A percentile compares a stretch with the other conserved stretches of the same genome.
These are phyloP conservation scores for Vollenhovia emeryi DNA, from an alignment of 1,140 invertebrate species.

Conservation along the genomic window DNA sequence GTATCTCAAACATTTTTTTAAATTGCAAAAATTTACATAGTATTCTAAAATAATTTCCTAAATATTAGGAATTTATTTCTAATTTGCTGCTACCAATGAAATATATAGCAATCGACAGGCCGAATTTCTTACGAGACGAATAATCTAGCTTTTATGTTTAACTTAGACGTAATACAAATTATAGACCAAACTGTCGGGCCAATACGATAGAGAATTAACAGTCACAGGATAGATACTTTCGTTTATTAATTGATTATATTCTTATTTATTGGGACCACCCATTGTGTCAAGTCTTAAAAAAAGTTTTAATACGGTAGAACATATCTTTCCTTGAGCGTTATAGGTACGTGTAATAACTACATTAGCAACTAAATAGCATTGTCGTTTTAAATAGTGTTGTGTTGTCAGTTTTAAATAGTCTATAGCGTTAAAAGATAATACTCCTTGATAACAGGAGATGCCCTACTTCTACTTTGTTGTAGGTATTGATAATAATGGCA, in stretches of 20 bases:
- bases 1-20: background rate
- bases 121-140: background rate
- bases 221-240: slow-evolving; percentile 16
- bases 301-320: slow-evolving; percentile 2
- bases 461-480: slow-evolving; percentile 1
- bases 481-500: slow-evolving; percentile 12
- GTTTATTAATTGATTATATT: slow-evolving; percentile 39
- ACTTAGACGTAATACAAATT: slow-evolving; percentile 9
- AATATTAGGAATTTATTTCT: background rate
- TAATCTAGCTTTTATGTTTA: slow-evolving; percentile 15
- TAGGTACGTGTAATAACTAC: background rate
- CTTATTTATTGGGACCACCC: slow-evolving; percentile 62
- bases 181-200: slow-evolving; percentile 12
- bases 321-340: background rate
- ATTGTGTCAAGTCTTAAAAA: slow-evolving; percentile 18
- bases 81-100: background rate
- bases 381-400: background rate
- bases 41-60: slow-evolving; percentile 29
- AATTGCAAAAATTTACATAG: background rate
- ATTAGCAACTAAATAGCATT: slow-evolving; percentile 4
- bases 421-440: slow-evolving; percentile 11
- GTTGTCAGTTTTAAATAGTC: slow-evolving; percentile 19
- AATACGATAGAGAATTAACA: slow-evolving; percentile 12
- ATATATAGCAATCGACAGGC: background rate
- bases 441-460: slow-evolving; percentile 3